These are phyloP conservation scores for Calycopis cecrops DNA, from an alignment of 1,140 invertebrate genomes.

Conservation along the genomic window DNA sequence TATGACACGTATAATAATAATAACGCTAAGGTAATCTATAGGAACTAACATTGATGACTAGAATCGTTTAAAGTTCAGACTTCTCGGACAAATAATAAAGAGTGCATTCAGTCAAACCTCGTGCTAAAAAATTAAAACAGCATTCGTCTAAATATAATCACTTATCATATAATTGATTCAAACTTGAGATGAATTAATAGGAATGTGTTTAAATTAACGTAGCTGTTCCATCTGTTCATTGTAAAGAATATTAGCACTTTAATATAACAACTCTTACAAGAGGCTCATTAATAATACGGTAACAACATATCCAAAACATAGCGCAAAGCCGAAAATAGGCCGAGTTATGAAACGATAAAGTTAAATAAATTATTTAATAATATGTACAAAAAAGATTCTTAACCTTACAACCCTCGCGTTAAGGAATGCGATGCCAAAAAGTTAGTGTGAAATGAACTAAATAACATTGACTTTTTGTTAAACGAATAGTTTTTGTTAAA, in stretches of 20 bases:
- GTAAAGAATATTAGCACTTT: conserved; percentile 9
- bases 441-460: conserved; percentile 50
- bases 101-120: conserved; percentile 45
- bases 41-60: conserved; percentile 45
- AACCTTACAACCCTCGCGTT: conserved; percentile 61
- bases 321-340: conserved; percentile 49
- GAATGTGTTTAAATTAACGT: conserved; percentile 20
- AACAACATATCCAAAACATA: conserved; percentile 24
- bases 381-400: conserved; percentile 27
- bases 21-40: conserved; percentile 30
- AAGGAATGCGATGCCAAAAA: conserved; percentile 60
- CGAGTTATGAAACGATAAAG: conserved; percentile 45
- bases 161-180: conserved; percentile 16
- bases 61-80: conserved; percentile 41
- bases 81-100: conserved; percentile 43
- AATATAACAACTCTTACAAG: conserved; percentile 7
- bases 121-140: conserved; percentile 10
- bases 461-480: conserved; percentile 52
- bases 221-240: conserved; percentile 14
- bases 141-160: conserved; percentile 20
- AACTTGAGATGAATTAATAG: conserved; percentile 16
- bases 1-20: conserved; percentile 22
- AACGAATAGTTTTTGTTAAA: conserved; percentile 52
- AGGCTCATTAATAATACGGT: background rate
- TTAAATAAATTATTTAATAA: conserved; percentile 15